Conservation (phyloP, 2,797 vertebrate genomes). For the Arvicola amphibius region DNA sequence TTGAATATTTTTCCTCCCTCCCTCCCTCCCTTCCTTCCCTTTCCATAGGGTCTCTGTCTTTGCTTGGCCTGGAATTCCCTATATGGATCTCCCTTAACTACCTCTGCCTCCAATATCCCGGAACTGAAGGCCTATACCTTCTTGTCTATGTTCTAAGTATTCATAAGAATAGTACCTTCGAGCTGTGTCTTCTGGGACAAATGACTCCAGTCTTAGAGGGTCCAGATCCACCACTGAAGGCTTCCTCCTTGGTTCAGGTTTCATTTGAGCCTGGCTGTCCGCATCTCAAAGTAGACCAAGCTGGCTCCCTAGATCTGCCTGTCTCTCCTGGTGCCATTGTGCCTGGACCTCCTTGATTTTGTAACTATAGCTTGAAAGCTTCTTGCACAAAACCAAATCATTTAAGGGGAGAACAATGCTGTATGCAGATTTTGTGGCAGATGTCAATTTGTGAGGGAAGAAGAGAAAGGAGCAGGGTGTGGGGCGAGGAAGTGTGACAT, state of each 20-base stretch:
- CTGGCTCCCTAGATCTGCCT: neutral
- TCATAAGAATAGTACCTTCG: neutral
- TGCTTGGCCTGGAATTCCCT: neutral
- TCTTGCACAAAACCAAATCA: slow-evolving; percentile 14
- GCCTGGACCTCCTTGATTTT: neutral
- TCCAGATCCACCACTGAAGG: neutral
- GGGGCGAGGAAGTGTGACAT: neutral
- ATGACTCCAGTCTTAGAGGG: neutral
- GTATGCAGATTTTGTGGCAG: neutral
- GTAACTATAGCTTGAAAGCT: neutral
- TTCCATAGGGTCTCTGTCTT: neutral
- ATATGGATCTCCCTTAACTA: neutral
- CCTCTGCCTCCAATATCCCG: neutral
- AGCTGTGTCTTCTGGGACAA: neutral
- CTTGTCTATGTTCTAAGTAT: neutral
- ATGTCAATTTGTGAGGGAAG: neutral
- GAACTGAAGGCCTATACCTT: neutral
- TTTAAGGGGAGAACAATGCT: neutral
- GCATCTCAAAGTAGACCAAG: neutral
- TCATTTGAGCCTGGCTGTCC: neutral
- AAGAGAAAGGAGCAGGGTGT: neutral
- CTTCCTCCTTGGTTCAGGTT: neutral
- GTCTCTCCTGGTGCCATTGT: no score
- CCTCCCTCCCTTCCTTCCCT: neutral
- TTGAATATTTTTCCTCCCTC: neutral